Evolutionary conservation across 1,140 invertebrate genomes (phyloP), one percentile per base, ranked within the genome.

Genomic region (Frieseomelitta varia): DNA sequence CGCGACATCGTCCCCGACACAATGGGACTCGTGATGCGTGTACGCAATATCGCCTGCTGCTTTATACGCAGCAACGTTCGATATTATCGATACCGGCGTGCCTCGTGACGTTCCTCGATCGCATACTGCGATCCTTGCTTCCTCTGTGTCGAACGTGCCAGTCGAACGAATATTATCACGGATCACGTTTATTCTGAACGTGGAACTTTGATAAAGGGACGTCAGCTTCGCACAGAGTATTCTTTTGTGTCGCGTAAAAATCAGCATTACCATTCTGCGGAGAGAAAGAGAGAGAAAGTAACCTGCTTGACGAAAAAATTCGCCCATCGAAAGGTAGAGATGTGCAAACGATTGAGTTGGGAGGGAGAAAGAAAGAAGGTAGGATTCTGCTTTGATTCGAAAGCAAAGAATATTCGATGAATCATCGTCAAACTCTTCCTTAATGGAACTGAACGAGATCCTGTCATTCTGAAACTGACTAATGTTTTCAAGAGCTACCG

Each of bases 21-120:
- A 75, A 86, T 81, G 34, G 85, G 80, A 87, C 81, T 87, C 85
- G 79, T 68, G 85, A 87, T 87, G 75, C 85, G 72, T 80, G 71
- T 58, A 80, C 76, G 76, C 71, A 85, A 85, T 86, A 85, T 68
- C 17, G 83, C 53, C 74, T 47, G 27, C 83, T 56, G 27, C 83
- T 56, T 85, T 78, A 53, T 79, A 79, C 72, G 72, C 63, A 69
- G 51, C 53, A 15, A 19, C 53, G 72, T n/a, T 78, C 39, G 56
- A 67, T 53, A 51, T 51, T 63, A 78, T 78, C 61, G 76, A 78
- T 65, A 27, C 19, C 71, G 27, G 51, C 17, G 24, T 56, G 19
- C 8, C 21, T 30, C 30, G 53, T 30, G 24, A 21, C 17, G 27
- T 30, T 56, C 55, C 73, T 75, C 12, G n/a, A 47, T 47, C 55